Evolutionary conservation across 1,140 invertebrate species (phyloP).

Genomic region (Drepana arcuata): DNA sequence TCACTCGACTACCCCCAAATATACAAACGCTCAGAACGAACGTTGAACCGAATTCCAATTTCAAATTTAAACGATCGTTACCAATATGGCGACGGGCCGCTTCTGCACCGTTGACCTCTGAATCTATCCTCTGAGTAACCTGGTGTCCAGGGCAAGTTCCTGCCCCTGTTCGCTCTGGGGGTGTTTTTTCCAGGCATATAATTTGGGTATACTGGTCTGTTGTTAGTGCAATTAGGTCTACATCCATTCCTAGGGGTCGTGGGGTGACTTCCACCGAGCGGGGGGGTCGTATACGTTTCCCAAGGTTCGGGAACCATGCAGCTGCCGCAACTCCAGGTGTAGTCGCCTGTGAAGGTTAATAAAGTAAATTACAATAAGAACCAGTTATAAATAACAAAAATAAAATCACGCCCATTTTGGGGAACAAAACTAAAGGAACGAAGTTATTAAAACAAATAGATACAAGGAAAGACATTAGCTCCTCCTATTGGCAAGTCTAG

Average conservation of each 20-base stretch:
- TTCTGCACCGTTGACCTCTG: conserved; percentile 46
- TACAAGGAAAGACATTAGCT: too few relatives aligned
- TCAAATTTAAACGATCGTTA: too few relatives aligned
- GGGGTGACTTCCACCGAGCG: conserved; percentile 27
- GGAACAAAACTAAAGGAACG: too few relatives aligned
- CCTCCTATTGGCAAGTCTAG: too few relatives aligned
- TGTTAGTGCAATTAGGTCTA: conserved; percentile 42
- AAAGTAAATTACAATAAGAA: conserved; percentile 5
- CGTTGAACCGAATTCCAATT: too few relatives aligned
- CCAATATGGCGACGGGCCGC: conserved; percentile 50
- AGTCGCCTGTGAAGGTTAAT: conserved; percentile 37
- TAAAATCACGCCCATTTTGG: too few relatives aligned
- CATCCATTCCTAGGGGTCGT: conserved; percentile 45
- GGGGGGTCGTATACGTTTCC: conserved; percentile 36
- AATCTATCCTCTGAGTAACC: conserved; percentile 34
- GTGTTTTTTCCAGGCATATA: conserved; percentile 30
- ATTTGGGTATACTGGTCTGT: conserved; percentile 25
- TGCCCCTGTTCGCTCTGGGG: conserved; percentile 26
- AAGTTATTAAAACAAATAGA: too few relatives aligned
- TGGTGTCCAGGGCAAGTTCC: conserved; percentile 47
- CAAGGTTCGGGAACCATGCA: conserved; percentile 44
- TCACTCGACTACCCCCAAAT: too few relatives aligned
- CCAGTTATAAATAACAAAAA: conserved; percentile 2
- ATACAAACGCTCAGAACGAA: too few relatives aligned
- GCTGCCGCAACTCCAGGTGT: conserved; percentile 37